Evolutionary conservation across 2,113 vertebrate species (phyloP).

Genomic region (Antechinus flavipes): DNA sequence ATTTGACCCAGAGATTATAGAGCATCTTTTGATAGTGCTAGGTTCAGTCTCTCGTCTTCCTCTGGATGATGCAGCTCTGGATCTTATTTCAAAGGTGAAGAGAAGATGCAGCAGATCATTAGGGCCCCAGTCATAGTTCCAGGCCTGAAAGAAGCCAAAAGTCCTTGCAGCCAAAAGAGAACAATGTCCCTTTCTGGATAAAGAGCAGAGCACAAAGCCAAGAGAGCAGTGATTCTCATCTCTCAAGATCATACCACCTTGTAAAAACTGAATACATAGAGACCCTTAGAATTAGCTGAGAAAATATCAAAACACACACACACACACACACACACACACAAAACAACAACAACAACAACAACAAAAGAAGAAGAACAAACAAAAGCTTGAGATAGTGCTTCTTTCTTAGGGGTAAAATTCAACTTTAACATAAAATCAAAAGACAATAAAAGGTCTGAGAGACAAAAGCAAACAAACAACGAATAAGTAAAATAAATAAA

Average conservation of each 20-base stretch:
- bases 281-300: background rate
- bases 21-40: too few species aligned
- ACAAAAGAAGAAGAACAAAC: background rate
- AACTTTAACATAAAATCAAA: background rate
- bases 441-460: background rate
- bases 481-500: background rate
- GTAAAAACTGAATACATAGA: too few species aligned
- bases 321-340: too few species aligned
- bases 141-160: background rate
- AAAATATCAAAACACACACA: background rate
- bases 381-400: background rate
- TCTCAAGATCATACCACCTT: background rate
- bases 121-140: background rate
- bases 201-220: background rate
- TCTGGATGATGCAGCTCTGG: background rate
- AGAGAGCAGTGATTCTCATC: background rate
- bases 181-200: background rate
- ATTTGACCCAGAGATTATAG: too few species aligned
- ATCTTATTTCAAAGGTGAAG: background rate
- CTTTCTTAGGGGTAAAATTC: background rate
- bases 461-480: background rate
- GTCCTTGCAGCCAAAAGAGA: background rate
- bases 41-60: too few species aligned
- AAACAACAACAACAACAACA: too few species aligned
- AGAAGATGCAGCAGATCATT: background rate